A percentile compares a stretch with the other conserved stretches of the same genome.
These are phyloP conservation scores for Bucco capensis DNA, from an alignment of 2,113 vertebrate species.

Conservation along the genomic window DNA sequence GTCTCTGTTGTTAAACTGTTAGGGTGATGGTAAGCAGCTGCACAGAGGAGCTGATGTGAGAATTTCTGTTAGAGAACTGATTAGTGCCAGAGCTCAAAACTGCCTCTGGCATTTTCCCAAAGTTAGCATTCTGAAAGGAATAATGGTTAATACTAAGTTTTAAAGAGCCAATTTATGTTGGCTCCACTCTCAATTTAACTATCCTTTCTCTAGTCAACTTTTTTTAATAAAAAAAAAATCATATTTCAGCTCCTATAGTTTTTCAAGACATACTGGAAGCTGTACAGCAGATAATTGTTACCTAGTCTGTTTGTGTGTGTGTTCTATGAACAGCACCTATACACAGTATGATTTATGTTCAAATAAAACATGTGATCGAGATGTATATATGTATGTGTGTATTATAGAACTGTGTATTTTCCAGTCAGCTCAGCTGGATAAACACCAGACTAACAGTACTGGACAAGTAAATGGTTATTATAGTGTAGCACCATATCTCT, in stretches of 20 bases:
- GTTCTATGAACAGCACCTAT: not conserved
- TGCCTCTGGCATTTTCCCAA: constrained; percentile 16
- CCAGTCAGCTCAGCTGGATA: not conserved
- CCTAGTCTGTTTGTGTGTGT: not conserved
- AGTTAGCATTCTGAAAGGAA: not conserved
- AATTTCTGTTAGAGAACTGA: not conserved
- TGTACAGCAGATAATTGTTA: not conserved
- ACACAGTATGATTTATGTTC: not conserved
- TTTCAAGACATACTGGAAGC: not conserved
- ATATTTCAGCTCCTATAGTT: not conserved
- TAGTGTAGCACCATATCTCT: not conserved
- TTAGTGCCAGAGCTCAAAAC: constrained; percentile 6
- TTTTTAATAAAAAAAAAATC: not conserved
- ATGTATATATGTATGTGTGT: not conserved
- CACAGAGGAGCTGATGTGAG: not conserved
- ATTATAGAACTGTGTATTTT: not conserved
- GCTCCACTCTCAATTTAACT: not conserved
- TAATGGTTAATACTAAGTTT: not conserved
- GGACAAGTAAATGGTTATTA: not conserved
- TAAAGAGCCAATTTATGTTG: not conserved
- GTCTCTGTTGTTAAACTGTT: not conserved
- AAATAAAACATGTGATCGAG: not conserved
- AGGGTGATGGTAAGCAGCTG: not conserved
- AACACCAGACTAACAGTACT: not conserved
- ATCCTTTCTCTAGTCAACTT: not conserved